Percentiles rank a stretch among this genome's conserved stretches.
These are phyloP conservation scores for Poecilia wingei DNA, from an alignment of 2,797 vertebrate genomes.

Conservation along the genomic window DNA sequence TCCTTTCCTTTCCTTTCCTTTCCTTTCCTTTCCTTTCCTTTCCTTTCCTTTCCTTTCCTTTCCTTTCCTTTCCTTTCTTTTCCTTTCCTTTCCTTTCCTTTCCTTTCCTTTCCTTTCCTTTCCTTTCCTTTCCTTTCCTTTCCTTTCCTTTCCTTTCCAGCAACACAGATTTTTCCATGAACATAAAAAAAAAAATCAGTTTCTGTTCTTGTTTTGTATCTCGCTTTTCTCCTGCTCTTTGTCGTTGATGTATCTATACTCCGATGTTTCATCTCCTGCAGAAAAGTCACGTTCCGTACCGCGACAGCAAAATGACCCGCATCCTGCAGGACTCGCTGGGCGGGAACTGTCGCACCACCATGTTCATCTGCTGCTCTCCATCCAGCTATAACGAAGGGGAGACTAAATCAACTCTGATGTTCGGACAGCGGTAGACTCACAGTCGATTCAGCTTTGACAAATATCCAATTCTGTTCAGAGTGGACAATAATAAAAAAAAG, in stretches of 20 bases:
- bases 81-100: not conserved
- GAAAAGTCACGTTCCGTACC: constrained; percentile 94
- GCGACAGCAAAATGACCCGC: constrained; percentile 96
- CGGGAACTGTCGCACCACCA: constrained; percentile 95
- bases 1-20: no score
- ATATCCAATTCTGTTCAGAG: not conserved
- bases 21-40: no score
- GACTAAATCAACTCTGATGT: constrained; percentile 96
- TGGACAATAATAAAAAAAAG: not conserved
- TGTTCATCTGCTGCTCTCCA: constrained; percentile 98
- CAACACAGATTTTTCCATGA: not conserved
- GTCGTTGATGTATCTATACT: not conserved
- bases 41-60: no score
- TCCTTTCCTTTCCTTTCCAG: not conserved
- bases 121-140: no score
- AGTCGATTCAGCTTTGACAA: not conserved
- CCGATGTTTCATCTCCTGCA: constrained; percentile 52
- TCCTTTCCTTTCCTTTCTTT: not conserved
- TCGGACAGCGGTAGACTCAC: constrained; percentile 88
- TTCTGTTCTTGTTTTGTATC: not conserved
- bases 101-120: not conserved
- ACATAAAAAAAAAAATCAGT: constrained; percentile 4
- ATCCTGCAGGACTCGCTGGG: constrained; percentile 97
- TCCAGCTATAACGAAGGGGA: constrained; percentile 93
- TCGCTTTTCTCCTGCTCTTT: not conserved